Evolutionary conservation across 2,888 invertebrate genomes (phyloP), one percentile per base, ranked within the genome.

Genomic region (Plebejus melissa): DNA sequence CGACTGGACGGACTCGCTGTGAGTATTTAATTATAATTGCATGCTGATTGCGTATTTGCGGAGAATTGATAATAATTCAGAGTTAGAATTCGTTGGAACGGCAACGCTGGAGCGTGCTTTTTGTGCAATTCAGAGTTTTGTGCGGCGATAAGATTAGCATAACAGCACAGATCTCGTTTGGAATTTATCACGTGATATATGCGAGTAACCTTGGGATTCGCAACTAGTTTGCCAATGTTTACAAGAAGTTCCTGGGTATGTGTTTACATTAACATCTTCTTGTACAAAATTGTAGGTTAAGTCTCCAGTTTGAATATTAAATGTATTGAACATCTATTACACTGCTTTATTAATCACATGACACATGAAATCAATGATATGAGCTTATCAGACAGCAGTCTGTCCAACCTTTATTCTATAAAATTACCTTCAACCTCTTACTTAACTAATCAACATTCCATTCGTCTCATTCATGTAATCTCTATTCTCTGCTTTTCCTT

Each of bases 21-120:
- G 77, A 82, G 82, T 82, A 78, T 74, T 58, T n/a, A n/a, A n/a
- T n/a, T 65, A 70, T 41, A 65, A 32, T 77, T 74, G 54, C 28
- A 75, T 60, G 69, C 11, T n/a, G 71, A 74, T 36, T 60, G 57
- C 74, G 75, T 77, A 71, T 54, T 60, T 74, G 58, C 71, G 70
- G n/a, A 13, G 70, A 41, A 41, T 70, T 41, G 22, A 13, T 65
- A 65, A 9, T 65, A 65, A 16, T 13, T 65, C 11, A 36, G 22
- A 58, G 22, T 16, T 36, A 65, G 32, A 65, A 36, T 13, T 65
- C 13, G 1, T 11, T 36, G 1, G 22, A 32, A 65, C 9, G 65
- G 32, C 16, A 60, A 60, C 28, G 32, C 65, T 65, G 32, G 65
- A 32, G 32, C 65, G 65, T 65, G 65, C 65, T 65, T 65, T 65